phyloP scores from a whole-genome alignment of 2,888 invertebrate species.

The Dugesia japonica region DNA sequence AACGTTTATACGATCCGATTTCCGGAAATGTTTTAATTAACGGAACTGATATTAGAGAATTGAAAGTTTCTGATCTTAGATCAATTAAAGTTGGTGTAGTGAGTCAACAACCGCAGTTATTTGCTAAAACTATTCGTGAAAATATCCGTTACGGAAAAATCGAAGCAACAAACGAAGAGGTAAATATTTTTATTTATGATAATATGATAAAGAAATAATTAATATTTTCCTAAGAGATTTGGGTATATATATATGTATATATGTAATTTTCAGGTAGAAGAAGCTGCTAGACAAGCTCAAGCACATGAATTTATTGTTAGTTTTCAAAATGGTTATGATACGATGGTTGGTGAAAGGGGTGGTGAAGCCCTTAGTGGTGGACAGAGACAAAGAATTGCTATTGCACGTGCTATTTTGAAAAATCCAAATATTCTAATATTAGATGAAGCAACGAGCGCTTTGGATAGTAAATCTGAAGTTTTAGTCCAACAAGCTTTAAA shows the following conservation, averaged over 20 bases:
- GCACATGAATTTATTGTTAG: slow-evolving; percentile 70
- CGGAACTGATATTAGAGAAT: slow-evolving; percentile 56
- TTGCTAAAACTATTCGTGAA: slow-evolving; percentile 73
- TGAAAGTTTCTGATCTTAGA: slow-evolving; percentile 65
- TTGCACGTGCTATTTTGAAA: slow-evolving; percentile 77
- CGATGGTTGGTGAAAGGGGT: slow-evolving; percentile 58
- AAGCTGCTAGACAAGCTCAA: slow-evolving; percentile 70
- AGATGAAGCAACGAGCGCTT: slow-evolving; percentile 85
- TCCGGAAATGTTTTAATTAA: slow-evolving; percentile 62
- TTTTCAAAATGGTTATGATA: slow-evolving; percentile 70
- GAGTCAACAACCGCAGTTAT: slow-evolving; percentile 65
- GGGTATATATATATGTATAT: too few relatives aligned
- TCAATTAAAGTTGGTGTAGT: slow-evolving; percentile 23
- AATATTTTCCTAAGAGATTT: too few relatives aligned
- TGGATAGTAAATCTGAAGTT: slow-evolving; percentile 78
- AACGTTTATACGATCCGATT: slow-evolving; percentile 71
- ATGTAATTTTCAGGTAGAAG: too few relatives aligned
- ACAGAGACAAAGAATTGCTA: slow-evolving; percentile 81
- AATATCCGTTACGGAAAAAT: slow-evolving; percentile 73
- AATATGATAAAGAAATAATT: too few relatives aligned
- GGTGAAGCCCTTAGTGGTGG: slow-evolving; percentile 82
- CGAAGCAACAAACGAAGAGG: slow-evolving; percentile 52
- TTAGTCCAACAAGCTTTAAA: slow-evolving; percentile 75
- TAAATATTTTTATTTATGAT: too few relatives aligned
- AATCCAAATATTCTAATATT: slow-evolving; percentile 60